These are phyloP conservation scores for Gallinago media DNA, from an alignment of 2,113 vertebrate species.

Conservation along the genomic window DNA sequence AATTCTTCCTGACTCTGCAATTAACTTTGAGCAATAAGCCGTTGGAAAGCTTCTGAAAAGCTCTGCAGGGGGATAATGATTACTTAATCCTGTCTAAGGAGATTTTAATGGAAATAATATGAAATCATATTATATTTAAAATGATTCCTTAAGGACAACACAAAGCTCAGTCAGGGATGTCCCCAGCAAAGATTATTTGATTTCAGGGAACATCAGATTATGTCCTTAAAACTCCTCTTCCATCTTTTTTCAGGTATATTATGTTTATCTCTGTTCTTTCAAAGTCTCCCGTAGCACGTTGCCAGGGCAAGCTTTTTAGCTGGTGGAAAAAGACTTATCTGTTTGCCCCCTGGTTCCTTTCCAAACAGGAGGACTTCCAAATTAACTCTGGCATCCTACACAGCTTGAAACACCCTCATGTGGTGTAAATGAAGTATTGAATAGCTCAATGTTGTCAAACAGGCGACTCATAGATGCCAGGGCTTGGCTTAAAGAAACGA, in stretches of 20 bases:
- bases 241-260: background rate
- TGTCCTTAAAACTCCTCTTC: background rate
- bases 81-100: background rate
- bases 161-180: background rate
- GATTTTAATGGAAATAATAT: slow-evolving; percentile 10
- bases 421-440: slow-evolving; percentile 3
- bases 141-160: background rate
- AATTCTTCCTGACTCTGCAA: slow-evolving; percentile 1
- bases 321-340: background rate
- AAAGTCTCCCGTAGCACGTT: background rate
- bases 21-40: slow-evolving; percentile 11
- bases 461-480: background rate
- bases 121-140: background rate
- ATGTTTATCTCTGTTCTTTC: background rate
- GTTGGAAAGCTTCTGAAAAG: slow-evolving; percentile 9
- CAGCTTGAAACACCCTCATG: slow-evolving; percentile 40
- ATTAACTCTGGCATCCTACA: background rate
- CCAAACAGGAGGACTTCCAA: slow-evolving; percentile 4
- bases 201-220: background rate
- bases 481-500: background rate
- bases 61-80: background rate
- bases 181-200: background rate
- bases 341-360: background rate
- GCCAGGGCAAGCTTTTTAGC: background rate
- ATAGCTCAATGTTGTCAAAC: background rate